Conservation (phyloP, 2,888 invertebrate species). For the Epistrophe eligans region DNA sequence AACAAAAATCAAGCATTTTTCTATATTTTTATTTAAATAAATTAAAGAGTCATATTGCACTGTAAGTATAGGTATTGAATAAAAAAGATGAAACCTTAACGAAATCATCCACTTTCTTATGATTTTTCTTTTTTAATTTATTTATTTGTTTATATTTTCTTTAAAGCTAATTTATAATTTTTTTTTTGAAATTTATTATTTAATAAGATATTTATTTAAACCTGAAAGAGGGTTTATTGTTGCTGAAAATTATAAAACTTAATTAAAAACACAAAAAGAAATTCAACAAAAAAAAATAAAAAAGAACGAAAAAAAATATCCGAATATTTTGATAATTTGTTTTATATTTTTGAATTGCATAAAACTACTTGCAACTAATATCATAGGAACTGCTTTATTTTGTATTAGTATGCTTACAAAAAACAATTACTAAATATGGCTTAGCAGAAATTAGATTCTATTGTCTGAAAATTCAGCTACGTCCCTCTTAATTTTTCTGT, state of each 20-base stretch:
- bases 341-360: slow-evolving; percentile 59
- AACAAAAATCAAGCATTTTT: slow-evolving; percentile 58
- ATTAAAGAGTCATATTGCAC: slow-evolving; percentile 63
- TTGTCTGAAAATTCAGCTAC: slow-evolving; percentile 61
- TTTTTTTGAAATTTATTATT: slow-evolving; percentile 21
- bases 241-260: slow-evolving; percentile 33
- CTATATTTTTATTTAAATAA: slow-evolving; percentile 33
- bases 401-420: slow-evolving; percentile 66
- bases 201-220: slow-evolving; percentile 45
- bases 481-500: slow-evolving; percentile 37
- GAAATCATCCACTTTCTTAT: slow-evolving; percentile 67
- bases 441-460: slow-evolving; percentile 46
- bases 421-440: slow-evolving; percentile 44
- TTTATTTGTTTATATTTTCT: slow-evolving; percentile 38
- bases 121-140: slow-evolving; percentile 52
- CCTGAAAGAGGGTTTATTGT: slow-evolving; percentile 56
- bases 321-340: slow-evolving; percentile 20
- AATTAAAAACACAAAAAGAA: background rate
- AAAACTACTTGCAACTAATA: slow-evolving; percentile 70
- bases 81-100: slow-evolving; percentile 74
- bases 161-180: slow-evolving; percentile 68
- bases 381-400: slow-evolving; percentile 73
- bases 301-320: background rate
- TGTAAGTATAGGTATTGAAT: slow-evolving; percentile 66
- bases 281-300: background rate